A percentile compares a stretch with the other conserved stretches of the same genome.
These are phyloP conservation scores for Kuschelorhynchus macadamiae DNA, from an alignment of 2,888 invertebrate species.

Conservation along the genomic window DNA sequence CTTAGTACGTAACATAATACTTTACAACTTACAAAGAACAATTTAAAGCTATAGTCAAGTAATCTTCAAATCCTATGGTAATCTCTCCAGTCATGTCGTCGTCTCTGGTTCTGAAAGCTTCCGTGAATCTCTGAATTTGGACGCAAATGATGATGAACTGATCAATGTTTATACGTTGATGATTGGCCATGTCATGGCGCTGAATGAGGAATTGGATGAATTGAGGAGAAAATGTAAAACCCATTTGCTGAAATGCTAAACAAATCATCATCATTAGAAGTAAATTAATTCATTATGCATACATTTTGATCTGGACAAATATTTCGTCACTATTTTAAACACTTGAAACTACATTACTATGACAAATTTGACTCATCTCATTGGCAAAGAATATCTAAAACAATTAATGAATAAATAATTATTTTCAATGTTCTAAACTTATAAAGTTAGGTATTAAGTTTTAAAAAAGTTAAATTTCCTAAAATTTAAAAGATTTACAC, in stretches of 20 bases:
- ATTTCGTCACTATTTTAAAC: too few relatives aligned
- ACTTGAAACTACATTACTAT: too few relatives aligned
- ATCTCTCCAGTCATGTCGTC: slow-evolving; percentile 85
- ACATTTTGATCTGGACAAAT: not conserved
- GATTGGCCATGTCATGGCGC: slow-evolving; percentile 77
- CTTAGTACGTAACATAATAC: slow-evolving; percentile 17
- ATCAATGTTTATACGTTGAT: slow-evolving; percentile 82
- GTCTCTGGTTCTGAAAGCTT: slow-evolving; percentile 88
- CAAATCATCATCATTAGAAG: not conserved
- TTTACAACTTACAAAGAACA: slow-evolving; percentile 70
- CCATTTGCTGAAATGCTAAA: slow-evolving; percentile 88
- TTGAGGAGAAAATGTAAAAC: slow-evolving; percentile 85
- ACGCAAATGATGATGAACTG: slow-evolving; percentile 91
- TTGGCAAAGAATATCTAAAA: too few relatives aligned
- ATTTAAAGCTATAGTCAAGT: slow-evolving; percentile 85
- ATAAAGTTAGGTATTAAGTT: too few relatives aligned
- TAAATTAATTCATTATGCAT: not conserved
- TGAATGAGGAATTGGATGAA: slow-evolving; percentile 81
- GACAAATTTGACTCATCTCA: too few relatives aligned
- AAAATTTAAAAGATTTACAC: too few relatives aligned
- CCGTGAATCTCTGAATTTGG: slow-evolving; percentile 89
- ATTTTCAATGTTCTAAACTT: too few relatives aligned
- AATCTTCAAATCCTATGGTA: slow-evolving; percentile 92
- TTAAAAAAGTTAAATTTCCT: too few relatives aligned
- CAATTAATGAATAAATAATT: too few relatives aligned